phyloP scores from a whole-genome alignment of 2,113 vertebrate species.

The Phyllostomus hastatus region DNA sequence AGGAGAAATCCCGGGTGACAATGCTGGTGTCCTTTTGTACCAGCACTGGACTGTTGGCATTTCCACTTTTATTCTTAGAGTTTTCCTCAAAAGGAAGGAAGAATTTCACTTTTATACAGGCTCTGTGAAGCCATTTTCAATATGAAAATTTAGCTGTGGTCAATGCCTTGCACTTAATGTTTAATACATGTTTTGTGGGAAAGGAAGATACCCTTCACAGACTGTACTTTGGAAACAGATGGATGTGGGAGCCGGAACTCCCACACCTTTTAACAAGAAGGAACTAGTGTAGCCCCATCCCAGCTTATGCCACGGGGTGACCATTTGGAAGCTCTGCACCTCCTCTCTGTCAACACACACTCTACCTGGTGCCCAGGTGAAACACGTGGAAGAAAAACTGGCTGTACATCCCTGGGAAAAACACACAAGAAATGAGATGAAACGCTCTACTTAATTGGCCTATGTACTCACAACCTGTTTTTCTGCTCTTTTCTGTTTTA shows the following conservation, averaged over 20 bases:
- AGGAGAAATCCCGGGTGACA: neutral
- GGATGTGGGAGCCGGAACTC: neutral
- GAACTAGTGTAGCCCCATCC: neutral
- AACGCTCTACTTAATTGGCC: neutral
- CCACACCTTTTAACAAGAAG: neutral
- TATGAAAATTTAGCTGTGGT: neutral
- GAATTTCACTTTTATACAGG: neutral
- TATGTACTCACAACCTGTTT: conserved; percentile 41
- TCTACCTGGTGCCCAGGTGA: rapidly evolving
- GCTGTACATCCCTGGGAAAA: neutral
- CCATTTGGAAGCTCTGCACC: no score
- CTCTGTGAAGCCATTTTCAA: neutral
- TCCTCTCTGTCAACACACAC: neutral
- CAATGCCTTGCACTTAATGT: neutral
- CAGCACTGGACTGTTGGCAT: neutral
- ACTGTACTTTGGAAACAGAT: neutral
- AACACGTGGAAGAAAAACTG: neutral
- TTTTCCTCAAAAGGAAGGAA: neutral
- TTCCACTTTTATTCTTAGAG: neutral
- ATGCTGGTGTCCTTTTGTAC: neutral
- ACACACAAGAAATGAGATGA: neutral
- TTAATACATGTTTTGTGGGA: neutral
- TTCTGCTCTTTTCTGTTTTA: conserved; percentile 41
- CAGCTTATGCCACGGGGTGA: neutral
- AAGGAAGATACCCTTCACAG: neutral